These are phyloP conservation scores for Daboia siamensis DNA, from an alignment of 2,113 vertebrate genomes.

Conservation along the genomic window DNA sequence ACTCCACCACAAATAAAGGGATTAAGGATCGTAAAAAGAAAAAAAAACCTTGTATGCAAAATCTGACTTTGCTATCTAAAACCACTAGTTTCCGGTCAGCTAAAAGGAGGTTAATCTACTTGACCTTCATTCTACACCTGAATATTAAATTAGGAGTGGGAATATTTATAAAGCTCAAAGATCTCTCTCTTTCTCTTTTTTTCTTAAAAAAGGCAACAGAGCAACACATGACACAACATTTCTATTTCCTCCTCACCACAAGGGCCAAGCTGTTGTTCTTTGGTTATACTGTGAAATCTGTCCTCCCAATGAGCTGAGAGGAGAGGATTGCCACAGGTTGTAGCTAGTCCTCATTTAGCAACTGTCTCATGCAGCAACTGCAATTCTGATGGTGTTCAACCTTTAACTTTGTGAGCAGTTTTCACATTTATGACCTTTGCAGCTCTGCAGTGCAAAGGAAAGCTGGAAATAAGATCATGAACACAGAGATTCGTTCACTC, in stretches of 20 bases:
- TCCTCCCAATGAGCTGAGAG: not conserved
- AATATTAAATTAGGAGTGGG: not conserved
- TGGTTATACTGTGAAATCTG: not conserved
- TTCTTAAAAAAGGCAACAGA: not conserved
- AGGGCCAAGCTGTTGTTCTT: not conserved
- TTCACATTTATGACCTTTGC: not conserved
- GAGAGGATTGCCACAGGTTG: not conserved
- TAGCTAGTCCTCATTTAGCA: not conserved
- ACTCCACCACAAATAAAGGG: not conserved
- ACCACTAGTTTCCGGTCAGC: not conserved
- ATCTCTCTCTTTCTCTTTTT: not conserved
- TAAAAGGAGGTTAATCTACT: not conserved
- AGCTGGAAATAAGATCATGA: not conserved
- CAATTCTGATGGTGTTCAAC: not conserved
- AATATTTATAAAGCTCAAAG: not conserved
- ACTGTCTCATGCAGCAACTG: not conserved
- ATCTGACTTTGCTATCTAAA: not conserved
- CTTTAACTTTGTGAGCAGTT: not conserved
- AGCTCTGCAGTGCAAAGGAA: not conserved
- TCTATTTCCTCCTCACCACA: not conserved
- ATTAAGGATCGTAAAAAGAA: not conserved
- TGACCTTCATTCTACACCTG: not conserved
- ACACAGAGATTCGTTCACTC: not conserved
- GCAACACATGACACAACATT: not conserved
- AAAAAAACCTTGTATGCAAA: not conserved